Evolutionary conservation across 2,797 vertebrate species (phyloP), one percentile per base, ranked within the genome.

Genomic region (Chromis chromis): DNA sequence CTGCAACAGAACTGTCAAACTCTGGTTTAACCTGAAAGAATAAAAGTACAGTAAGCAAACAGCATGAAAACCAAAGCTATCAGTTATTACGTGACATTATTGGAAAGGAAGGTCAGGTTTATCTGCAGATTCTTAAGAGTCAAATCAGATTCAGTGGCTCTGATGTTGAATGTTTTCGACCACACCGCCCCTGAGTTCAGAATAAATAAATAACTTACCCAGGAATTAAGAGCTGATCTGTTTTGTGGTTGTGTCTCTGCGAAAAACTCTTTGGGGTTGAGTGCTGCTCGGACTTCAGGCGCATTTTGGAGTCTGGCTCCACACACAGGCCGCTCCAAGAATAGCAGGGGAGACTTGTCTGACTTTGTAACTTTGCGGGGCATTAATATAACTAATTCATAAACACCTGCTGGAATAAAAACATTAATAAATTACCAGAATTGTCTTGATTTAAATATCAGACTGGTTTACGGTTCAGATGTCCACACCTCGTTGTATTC

Each of bases 21-120:
- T 99, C 94, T 62, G 96, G 95, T 53, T 78, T 93, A 2, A 98
- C 95, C 98, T 98, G 68, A 65, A 78, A 50, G 8, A 74, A 49
- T n/a, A 21, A 74, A 79, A 53, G 16, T 1, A 36, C 0, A 67
- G 19, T 57, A 12, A 71, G 68, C 9, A 33, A 52, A 46, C 44
- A 55, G 44, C 6, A 21, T 39, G 12, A 24, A 3, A 48, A n/a
- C 4, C 13, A 36, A 4, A n/a, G 9, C 11, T 2, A 48, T 2
- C 2, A 21, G 19, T 5, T 8, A 44, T 19, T 48, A 21, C 3
- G 9, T 21, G n/a, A n/a, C 17, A 48, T 21, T 48, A 3, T n/a
- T 48, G 6, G 6, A 48, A 48, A 48, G 17, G 17, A 44, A 44
- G 17, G 7, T 19, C 16, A 44, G 17, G 42, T 44, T 19, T 8